Evolutionary conservation across 2,888 invertebrate genomes (phyloP).

Genomic region (Drosophila subsilvestris): DNA sequence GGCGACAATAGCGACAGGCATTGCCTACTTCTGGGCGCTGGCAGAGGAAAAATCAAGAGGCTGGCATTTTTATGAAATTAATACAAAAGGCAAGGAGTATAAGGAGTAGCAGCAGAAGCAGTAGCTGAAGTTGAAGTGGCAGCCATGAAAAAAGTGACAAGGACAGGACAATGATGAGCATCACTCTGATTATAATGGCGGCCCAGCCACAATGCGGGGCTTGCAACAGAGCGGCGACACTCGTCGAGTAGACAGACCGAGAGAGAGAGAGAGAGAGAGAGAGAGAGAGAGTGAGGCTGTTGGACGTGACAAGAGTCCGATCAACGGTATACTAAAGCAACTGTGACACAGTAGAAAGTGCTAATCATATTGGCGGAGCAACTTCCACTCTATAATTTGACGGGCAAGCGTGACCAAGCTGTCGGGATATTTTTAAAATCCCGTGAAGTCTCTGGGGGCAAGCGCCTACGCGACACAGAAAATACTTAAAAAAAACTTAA

Average conservation of each 20-base stretch:
- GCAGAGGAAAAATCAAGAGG: slow-evolving; percentile 66
- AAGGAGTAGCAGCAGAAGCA: slow-evolving; percentile 28
- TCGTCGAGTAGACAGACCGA: slow-evolving; percentile 1
- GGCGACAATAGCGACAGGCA: slow-evolving; percentile 65
- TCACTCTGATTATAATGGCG: slow-evolving; percentile 46
- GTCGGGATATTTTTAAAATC: background rate
- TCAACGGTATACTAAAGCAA: background rate
- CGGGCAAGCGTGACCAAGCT: slow-evolving; percentile 74
- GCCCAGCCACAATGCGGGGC: slow-evolving; percentile 15
- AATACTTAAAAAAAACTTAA: slow-evolving; percentile 3
- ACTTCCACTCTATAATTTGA: slow-evolving; percentile 65
- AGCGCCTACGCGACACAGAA: slow-evolving; percentile 7
- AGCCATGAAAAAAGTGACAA: slow-evolving; percentile 37
- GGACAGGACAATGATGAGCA: slow-evolving; percentile 43
- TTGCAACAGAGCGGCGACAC: slow-evolving; percentile 1
- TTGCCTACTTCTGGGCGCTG: slow-evolving; percentile 66
- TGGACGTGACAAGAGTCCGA: slow-evolving; percentile 29
- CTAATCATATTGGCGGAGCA: slow-evolving; percentile 43
- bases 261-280: background rate
- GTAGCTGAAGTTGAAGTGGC: slow-evolving; percentile 44
- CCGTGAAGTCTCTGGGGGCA: background rate
- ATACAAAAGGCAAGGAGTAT: slow-evolving; percentile 63
- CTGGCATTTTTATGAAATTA: slow-evolving; percentile 78
- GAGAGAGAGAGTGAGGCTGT: background rate
- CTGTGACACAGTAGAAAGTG: background rate